phyloP scores from a whole-genome alignment of 1,140 invertebrate genomes.

The Rhysida immarginata region DNA sequence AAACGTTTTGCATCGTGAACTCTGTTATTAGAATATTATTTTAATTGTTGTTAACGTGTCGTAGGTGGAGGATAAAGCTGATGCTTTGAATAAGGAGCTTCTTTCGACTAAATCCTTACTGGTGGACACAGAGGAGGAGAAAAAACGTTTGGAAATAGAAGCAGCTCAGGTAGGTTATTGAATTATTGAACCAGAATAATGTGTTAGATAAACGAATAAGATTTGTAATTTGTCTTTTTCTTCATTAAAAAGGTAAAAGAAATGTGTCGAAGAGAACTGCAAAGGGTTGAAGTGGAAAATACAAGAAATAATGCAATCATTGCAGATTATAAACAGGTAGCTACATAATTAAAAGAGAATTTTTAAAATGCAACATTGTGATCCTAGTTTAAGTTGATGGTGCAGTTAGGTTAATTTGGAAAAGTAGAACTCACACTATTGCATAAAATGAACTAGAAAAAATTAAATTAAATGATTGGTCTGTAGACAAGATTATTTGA shows the following conservation, averaged over 20 bases:
- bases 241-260: conserved; percentile 48
- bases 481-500: no score
- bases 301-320: conserved; percentile 58
- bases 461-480: no score
- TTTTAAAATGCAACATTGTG: no score
- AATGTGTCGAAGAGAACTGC: conserved; percentile 62
- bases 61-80: conserved; percentile 51
- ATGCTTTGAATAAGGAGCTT: conserved; percentile 62
- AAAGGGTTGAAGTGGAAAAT: conserved; percentile 53
- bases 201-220: no score
- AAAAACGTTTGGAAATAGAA: conserved; percentile 59
- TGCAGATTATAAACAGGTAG: conserved; percentile 73
- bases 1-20: no score
- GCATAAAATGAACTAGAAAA: no score
- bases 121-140: conserved; percentile 65
- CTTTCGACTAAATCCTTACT: conserved; percentile 54
- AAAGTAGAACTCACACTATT: no score
- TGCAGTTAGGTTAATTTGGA: no score
- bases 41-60: no score
- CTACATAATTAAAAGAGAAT: neutral
- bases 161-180: conserved; percentile 40
- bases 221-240: conserved; percentile 1
- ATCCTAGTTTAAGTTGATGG: no score
- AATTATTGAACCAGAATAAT: no score
- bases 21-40: no score